These are phyloP conservation scores for Alexandromys fortis DNA, from an alignment of 2,113 vertebrate species.

Conservation along the genomic window DNA sequence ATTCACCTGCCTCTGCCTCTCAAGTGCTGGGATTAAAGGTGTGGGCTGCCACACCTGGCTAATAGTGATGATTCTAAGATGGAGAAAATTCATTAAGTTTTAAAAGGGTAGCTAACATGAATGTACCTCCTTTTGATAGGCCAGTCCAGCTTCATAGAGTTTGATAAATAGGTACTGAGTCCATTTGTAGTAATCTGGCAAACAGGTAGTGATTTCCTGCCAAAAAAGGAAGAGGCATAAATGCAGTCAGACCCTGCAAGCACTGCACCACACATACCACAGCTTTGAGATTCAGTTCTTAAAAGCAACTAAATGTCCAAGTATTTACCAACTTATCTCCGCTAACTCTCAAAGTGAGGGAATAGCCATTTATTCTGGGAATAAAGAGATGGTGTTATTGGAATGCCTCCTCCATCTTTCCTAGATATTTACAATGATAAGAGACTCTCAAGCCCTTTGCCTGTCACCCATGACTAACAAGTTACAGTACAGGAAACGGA, in stretches of 20 bases:
- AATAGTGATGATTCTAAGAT: not conserved
- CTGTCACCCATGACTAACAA: not conserved
- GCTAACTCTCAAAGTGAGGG: not conserved
- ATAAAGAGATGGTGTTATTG: not conserved
- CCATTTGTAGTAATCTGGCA: conserved; percentile 97
- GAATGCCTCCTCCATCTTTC: not conserved
- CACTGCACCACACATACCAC: fast-evolving
- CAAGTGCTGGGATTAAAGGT: not conserved
- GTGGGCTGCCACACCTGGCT: not conserved
- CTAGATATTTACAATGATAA: not conserved
- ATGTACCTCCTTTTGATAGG: conserved; percentile 97
- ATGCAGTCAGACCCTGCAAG: not conserved
- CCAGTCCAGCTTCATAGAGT: conserved; percentile 93
- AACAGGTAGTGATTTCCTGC: conserved; percentile 96
- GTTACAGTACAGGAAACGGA: not conserved
- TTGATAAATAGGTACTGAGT: conserved; percentile 97
- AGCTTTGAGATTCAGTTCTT: not conserved
- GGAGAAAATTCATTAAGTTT: not conserved
- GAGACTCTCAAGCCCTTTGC: not conserved
- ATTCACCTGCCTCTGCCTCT: not conserved
- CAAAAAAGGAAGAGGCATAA: conserved; percentile 48
- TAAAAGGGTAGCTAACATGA: not conserved
- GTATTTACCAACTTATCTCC: not conserved
- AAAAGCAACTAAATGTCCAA: not conserved
- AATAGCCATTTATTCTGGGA: not conserved